Evolutionary conservation across 2,888 invertebrate genomes (phyloP), one percentile per base, ranked within the genome.

Genomic region (Acronicta psi): DNA sequence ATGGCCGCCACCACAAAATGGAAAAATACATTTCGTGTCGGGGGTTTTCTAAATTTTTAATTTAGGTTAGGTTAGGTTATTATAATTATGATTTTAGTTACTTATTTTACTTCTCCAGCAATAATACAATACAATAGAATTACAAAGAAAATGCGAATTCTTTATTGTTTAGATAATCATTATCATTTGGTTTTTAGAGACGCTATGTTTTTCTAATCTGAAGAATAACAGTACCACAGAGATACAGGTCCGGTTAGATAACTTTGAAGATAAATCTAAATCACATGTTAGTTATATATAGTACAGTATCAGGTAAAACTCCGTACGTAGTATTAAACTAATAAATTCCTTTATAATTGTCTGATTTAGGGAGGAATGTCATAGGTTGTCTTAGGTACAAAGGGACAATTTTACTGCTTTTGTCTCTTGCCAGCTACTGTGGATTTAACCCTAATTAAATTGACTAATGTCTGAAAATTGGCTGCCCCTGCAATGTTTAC

Each of bases 321-420:
- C 18, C 10, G 37, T 52, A 43, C 25, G 31, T 23, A 47, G 14
- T 11, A 37, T 17, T 45, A 51, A 49, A 55, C 51, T 56, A 38
- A 29, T 23, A 51, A 65, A 73, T 73, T 71, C 72, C 75, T 65
- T 53, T 59, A 51, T 52, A 68, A 56, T 62, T 71, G 51, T 46
- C 45, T 71, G 65, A 75, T 71, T 62, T 59, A 29, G 41, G 31
- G 44, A 40, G 59, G 73, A 74, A 74, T 75, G 59, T 59, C 38
- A 34, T 41, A 54, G 40, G 59, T 54, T 49, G n/a, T n/a, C n/a
- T n/a, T n/a, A n/a, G n/a, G n/a, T n/a, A 50, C 37, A 54, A 51
- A 69, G 59, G 51, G 42, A 25, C 44, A 9, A 37, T 46, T 25
- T 42, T 54, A 17, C 47, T 36, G 36, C 7, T n/a, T 18, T 11